A percentile compares a stretch with the other conserved stretches of the same genome.
Evolutionary conservation across 92 coral and sea anemone genomes (phyloP).

Genomic region (Phenganax stokvisi): DNA sequence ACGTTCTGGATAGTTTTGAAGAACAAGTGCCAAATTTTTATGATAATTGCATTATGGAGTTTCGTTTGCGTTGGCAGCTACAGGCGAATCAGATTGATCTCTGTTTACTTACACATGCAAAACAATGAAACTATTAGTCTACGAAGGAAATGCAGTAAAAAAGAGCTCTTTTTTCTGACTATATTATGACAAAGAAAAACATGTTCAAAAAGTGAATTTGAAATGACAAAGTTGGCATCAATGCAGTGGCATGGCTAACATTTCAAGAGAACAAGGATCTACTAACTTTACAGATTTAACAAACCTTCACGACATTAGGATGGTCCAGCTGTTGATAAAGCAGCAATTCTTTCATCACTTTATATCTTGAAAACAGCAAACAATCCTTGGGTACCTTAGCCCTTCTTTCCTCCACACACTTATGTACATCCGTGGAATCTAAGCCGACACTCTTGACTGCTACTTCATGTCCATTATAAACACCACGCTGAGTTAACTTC

Average conservation of each 20-base stretch:
- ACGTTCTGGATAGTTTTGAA: too few relatives aligned
- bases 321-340: conserved; percentile 75
- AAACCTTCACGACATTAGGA: conserved; percentile 73
- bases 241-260: background rate
- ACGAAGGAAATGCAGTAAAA: too few relatives aligned
- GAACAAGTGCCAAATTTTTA: too few relatives aligned
- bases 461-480: conserved; percentile 45
- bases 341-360: conserved; percentile 79
- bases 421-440: conserved; percentile 60
- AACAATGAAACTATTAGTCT: too few relatives aligned
- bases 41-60: too few relatives aligned
- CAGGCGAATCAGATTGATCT: too few relatives aligned
- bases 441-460: conserved; percentile 75
- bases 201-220: too few relatives aligned
- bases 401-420: conserved; percentile 49
- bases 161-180: too few relatives aligned
- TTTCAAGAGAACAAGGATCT: background rate
- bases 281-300: conserved; percentile 4
- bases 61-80: too few relatives aligned
- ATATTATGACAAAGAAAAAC: too few relatives aligned
- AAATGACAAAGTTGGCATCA: too few relatives aligned
- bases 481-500: conserved; percentile 69
- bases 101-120: too few relatives aligned
- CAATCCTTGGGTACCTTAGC: conserved; percentile 52
- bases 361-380: conserved; percentile 68